A percentile compares a stretch with the other conserved stretches of the same genome.
These are phyloP conservation scores for Lasioglossum zephyrum DNA, from an alignment of 2,888 invertebrate species.

Conservation along the genomic window DNA sequence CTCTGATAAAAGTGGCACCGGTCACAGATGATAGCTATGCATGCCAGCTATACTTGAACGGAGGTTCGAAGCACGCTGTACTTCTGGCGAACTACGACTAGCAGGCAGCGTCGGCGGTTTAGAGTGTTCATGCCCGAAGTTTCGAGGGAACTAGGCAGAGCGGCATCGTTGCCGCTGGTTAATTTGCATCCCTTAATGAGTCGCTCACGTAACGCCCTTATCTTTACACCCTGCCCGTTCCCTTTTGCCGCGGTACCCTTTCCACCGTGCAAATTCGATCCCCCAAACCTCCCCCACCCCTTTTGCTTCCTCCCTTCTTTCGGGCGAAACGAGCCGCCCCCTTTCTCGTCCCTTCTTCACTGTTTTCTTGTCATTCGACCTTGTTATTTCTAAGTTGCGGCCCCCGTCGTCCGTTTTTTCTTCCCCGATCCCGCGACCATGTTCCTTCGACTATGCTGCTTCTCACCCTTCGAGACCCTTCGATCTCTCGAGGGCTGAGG, in stretches of 20 bases:
- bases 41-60: conserved; percentile 60
- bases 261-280: conserved; percentile 43
- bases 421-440: background rate
- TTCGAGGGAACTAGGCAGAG: conserved; percentile 68
- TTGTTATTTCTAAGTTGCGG: conserved; percentile 77
- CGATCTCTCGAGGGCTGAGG: conserved; percentile 61
- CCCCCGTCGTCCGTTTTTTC: conserved; percentile 24
- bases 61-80: conserved; percentile 71
- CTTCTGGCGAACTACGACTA: conserved; percentile 69
- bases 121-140: conserved; percentile 69
- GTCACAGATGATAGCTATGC: conserved; percentile 44
- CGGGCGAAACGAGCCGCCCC: conserved; percentile 52
- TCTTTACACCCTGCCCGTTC: conserved; percentile 74
- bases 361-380: conserved; percentile 77
- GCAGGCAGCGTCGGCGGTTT: conserved; percentile 59
- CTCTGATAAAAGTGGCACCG: conserved; percentile 13
- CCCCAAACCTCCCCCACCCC: conserved; percentile 19
- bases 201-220: conserved; percentile 81
- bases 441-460: conserved; percentile 42
- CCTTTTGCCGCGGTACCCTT: conserved; percentile 33
- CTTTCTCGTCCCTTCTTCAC: conserved; percentile 64
- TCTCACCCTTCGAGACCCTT: conserved; percentile 58
- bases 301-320: conserved; percentile 46
- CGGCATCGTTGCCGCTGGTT: conserved; percentile 75
- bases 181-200: conserved; percentile 84